A percentile compares a stretch with the other conserved stretches of the same genome.
Conservation (phyloP, 2,113 vertebrate genomes). For the Aythya baeri region DNA sequence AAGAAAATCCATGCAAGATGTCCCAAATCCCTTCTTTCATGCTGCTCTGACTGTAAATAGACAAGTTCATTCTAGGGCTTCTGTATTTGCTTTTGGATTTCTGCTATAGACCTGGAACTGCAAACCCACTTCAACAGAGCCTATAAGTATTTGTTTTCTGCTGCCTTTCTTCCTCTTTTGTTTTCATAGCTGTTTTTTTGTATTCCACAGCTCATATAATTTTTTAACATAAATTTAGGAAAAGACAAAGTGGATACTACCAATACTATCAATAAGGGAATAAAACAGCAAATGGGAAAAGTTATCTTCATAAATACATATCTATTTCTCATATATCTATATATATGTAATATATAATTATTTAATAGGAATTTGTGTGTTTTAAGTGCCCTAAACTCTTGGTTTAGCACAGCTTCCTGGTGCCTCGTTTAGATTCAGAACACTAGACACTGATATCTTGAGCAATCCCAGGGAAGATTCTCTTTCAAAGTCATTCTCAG, state of each 20-base stretch:
- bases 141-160: background rate
- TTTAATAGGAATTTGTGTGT: background rate
- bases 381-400: background rate
- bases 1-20: background rate
- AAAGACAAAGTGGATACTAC: background rate
- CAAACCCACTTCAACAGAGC: background rate
- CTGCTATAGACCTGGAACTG: background rate
- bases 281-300: background rate
- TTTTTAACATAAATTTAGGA: background rate
- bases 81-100: slow-evolving; percentile 11
- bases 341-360: background rate
- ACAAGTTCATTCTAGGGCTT: background rate
- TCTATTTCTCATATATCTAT: background rate
- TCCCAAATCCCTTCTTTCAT: background rate
- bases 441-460: background rate
- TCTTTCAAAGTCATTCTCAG: background rate
- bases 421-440: background rate
- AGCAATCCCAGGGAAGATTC: background rate
- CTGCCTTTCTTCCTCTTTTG: background rate
- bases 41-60: background rate
- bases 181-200: background rate
- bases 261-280: background rate
- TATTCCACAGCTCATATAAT: background rate
- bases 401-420: background rate
- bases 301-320: background rate